These are phyloP conservation scores for Drosophila tani DNA, from an alignment of 1,140 invertebrate genomes.

Conservation along the genomic window DNA sequence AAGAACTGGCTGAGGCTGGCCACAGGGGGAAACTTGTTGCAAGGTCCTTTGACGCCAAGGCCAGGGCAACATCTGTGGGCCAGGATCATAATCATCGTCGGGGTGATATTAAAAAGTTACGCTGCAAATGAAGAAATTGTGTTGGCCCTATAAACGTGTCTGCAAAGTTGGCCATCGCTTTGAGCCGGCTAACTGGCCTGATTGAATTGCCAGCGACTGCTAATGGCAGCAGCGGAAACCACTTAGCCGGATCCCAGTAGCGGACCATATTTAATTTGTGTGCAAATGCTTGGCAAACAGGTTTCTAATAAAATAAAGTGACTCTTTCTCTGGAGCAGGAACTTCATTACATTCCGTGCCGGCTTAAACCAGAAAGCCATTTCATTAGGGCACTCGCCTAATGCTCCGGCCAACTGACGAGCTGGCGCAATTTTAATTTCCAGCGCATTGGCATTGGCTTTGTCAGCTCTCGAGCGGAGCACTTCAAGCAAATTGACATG, in stretches of 20 bases:
- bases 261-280: conserved; percentile 67
- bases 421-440: conserved; percentile 76
- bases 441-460: conserved; percentile 73
- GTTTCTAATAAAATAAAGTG: conserved; percentile 81
- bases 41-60: not conserved
- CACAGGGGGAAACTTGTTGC: conserved; percentile 31
- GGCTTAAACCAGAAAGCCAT: conserved; percentile 57
- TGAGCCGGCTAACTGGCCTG: conserved; percentile 54
- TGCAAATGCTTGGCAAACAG: conserved; percentile 68
- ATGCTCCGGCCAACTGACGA: conserved; percentile 54
- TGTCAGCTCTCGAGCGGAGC: conserved; percentile 24
- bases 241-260: conserved; percentile 33
- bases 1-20: no score
- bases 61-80: not conserved
- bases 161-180: conserved; percentile 33
- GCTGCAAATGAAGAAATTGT: conserved; percentile 70
- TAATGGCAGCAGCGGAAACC: conserved; percentile 30
- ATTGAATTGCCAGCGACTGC: conserved; percentile 63
- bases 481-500: conserved; percentile 60
- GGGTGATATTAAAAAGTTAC: conserved; percentile 57
- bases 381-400: conserved; percentile 65
- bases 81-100: conserved; percentile 9
- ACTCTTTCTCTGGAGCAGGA: conserved; percentile 16
- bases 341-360: conserved; percentile 65
- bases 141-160: conserved; percentile 65